Conservation (phyloP, 2,113 vertebrate genomes). For the Pteruthius melanotis region DNA sequence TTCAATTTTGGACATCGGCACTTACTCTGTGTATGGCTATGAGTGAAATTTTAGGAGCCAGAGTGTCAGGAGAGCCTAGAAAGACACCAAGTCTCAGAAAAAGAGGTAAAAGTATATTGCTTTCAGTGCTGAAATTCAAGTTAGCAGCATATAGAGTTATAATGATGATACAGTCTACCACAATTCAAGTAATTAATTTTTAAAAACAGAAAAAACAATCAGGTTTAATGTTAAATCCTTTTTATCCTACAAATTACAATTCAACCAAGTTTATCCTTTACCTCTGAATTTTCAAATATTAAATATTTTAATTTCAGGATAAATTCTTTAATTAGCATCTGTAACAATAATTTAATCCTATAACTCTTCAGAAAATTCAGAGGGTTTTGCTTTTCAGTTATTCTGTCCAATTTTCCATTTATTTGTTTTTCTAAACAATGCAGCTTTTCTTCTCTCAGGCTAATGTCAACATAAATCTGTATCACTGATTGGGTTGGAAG, state of each 20-base stretch:
- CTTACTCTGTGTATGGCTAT: neutral
- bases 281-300: conserved; percentile 11
- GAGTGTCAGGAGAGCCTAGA: neutral
- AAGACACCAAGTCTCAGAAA: neutral
- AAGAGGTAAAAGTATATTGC: neutral
- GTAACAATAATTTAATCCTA: conserved; percentile 5
- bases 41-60: neutral
- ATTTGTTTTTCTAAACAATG: conserved; percentile 31
- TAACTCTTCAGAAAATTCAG: neutral
- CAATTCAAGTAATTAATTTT: neutral
- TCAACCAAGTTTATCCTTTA: neutral
- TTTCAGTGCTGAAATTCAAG: neutral
- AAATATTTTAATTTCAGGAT: neutral
- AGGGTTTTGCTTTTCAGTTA: neutral
- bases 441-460: conserved; percentile 59
- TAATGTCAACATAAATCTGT: conserved; percentile 68
- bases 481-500: conserved; percentile 39
- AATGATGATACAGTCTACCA: neutral
- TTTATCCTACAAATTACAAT: neutral
- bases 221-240: neutral
- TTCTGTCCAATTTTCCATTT: neutral
- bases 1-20: neutral
- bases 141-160: neutral
- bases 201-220: neutral
- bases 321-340: conserved; percentile 26